These are phyloP conservation scores for Agrypnus murinus DNA, from an alignment of 2,888 invertebrate genomes.

Conservation along the genomic window DNA sequence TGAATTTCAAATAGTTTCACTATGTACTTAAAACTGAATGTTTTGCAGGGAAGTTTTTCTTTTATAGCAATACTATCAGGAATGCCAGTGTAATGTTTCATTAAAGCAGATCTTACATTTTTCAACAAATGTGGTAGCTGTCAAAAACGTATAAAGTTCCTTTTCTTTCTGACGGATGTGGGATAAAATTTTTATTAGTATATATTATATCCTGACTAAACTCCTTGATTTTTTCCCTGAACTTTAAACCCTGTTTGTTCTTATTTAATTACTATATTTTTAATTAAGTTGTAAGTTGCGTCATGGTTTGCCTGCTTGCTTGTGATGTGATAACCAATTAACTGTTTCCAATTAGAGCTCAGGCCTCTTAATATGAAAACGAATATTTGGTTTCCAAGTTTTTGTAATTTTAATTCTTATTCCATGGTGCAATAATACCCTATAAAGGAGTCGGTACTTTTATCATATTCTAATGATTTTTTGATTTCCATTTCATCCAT, in stretches of 20 bases:
- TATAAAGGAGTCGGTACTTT: no score
- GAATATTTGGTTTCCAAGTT: no score
- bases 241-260: not conserved
- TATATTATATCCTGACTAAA: not conserved
- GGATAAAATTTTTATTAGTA: no score
- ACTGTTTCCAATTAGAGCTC: not conserved
- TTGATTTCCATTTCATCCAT: no score
- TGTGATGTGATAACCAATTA: not conserved
- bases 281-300: not conserved
- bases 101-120: not conserved
- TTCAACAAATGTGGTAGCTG: not conserved
- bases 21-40: no score
- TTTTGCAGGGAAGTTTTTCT: no score
- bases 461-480: no score
- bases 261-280: not conserved
- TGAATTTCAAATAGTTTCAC: no score
- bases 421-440: no score
- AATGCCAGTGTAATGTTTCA: not conserved
- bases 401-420: no score
- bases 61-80: no score
- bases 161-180: no score
- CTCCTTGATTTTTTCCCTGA: not conserved
- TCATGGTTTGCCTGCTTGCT: not conserved
- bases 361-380: not conserved
- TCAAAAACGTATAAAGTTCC: not conserved